Base-by-base conservation (phyloP, 2,113 vertebrate genomes). In the Triplophysa rosa region DNA sequence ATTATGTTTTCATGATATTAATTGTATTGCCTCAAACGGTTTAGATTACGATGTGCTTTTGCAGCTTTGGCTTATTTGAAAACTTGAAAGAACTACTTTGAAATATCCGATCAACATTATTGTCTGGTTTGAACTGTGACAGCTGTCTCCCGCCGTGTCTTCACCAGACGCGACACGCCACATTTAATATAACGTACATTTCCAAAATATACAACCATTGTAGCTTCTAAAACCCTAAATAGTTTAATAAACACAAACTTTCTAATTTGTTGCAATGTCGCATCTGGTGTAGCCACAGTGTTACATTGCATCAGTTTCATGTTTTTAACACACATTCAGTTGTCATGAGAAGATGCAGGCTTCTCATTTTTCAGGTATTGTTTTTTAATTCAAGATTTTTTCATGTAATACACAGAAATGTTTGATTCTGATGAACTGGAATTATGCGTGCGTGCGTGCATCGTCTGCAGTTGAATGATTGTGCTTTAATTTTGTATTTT, bases 381-480 rank as follows among this genome's bases (percentile, higher is more conserved):
- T 17, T 59, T 42, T 17, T 42, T 58, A 21, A 58, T 58, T 56
- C 54, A 56, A 14, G 9, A 58, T 49, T 26, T 52, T 68, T 26
- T 56, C 42, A 59, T 72, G 69, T 59, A 56, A 56, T n/a, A 33
- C n/a, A 72, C n/a, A 72, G 17, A 72, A 59, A 21, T n/a, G 17
- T n/a, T 16, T 56, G 16, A 17, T 7, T 59, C n/a, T 23, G 33
- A 23, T 72, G 33, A 56, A 59, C 33, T 61, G 33, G 40, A 59
- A 58, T 71, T 16, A 2, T 42, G 3, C 29, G 12, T 6, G 2
- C 24, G 42, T 24, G 12, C 24, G 12, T 59, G n/a, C 13, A 17
- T n/a, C 40, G 58, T 42, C 54, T 42, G n/a, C 54, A 72, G 16
- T 8, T 42, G 54, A 19, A 7, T 17, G 70, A 71, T 71, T 58